phyloP scores from a whole-genome alignment of 2,888 invertebrate species.

The Linyphia triangularis region DNA sequence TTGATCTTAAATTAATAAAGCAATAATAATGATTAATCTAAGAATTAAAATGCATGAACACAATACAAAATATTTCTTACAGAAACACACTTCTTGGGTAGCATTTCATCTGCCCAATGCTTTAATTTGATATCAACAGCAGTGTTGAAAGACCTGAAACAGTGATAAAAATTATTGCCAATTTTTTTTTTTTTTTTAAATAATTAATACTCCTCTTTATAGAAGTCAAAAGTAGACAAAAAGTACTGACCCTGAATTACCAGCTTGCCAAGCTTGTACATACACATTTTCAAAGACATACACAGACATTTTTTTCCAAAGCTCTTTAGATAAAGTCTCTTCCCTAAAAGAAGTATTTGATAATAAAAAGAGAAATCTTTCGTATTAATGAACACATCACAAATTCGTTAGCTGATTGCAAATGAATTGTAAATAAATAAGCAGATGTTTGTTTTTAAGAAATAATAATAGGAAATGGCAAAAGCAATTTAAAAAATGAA shows the following conservation, averaged over 20 bases:
- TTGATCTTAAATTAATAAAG: no score
- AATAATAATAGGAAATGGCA: constrained; percentile 29
- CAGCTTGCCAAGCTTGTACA: constrained; percentile 93
- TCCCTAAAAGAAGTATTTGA: constrained; percentile 82
- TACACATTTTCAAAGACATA: constrained; percentile 95
- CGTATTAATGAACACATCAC: background rate
- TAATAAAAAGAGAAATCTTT: no score
- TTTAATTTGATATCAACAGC: constrained; percentile 93
- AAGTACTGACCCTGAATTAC: constrained; percentile 82
- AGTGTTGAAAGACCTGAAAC: constrained; percentile 82
- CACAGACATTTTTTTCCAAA: constrained; percentile 90
- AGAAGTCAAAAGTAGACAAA: no score
- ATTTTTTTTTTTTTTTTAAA: background rate
- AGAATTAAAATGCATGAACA: no score
- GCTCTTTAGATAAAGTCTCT: constrained; percentile 86
- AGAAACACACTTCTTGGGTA: constrained; percentile 92
- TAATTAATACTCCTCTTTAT: background rate
- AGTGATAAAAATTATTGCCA: background rate
- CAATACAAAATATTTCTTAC: no score
- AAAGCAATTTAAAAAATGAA: no score
- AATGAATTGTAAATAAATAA: constrained; percentile 8
- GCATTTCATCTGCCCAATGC: constrained; percentile 95
- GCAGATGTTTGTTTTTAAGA: constrained; percentile 30
- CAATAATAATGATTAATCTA: no score
- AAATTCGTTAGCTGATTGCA: background rate